Percentiles rank a stretch among this genome's conserved stretches.
These are phyloP conservation scores for Phyllopteryx taeniolatus DNA, from an alignment of 2,113 vertebrate species.

Conservation along the genomic window DNA sequence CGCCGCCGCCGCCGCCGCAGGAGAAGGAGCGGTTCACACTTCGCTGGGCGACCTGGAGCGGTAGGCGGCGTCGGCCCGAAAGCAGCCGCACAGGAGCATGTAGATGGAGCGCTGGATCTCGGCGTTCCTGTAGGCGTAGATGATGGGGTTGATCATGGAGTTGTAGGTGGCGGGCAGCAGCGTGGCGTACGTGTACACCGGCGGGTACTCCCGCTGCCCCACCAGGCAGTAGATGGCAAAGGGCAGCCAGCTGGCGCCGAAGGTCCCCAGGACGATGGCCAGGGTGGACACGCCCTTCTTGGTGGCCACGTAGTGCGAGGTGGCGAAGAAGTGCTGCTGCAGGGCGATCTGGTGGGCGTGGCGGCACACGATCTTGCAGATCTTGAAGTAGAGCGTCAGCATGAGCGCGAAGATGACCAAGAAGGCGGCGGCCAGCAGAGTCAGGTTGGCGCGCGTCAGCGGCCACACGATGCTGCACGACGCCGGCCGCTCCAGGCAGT, in stretches of 20 bases:
- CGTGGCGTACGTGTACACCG: slow-evolving; percentile 92
- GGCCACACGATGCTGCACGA: slow-evolving; percentile 91
- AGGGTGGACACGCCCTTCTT: slow-evolving; percentile 94
- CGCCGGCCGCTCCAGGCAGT: slow-evolving; percentile 82
- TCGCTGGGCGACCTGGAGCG: slow-evolving; percentile 94
- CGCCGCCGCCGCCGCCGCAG: no score
- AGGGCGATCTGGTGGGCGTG: slow-evolving; percentile 97
- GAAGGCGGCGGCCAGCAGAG: slow-evolving; percentile 85
- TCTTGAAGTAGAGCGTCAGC: slow-evolving; percentile 91
- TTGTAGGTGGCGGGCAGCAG: slow-evolving; percentile 95
- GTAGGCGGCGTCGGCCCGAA: slow-evolving; percentile 85
- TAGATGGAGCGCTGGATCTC: slow-evolving; percentile 94
- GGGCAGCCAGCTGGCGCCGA: slow-evolving; percentile 95
- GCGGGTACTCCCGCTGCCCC: slow-evolving; percentile 83
- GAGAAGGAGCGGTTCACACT: slow-evolving; percentile 60
- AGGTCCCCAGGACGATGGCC: slow-evolving; percentile 92
- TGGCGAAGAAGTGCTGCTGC: slow-evolving; percentile 95
- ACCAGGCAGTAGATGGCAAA: slow-evolving; percentile 96
- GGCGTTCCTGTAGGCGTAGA: slow-evolving; percentile 96
- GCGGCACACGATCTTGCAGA: slow-evolving; percentile 95
- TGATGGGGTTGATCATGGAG: slow-evolving; percentile 99
- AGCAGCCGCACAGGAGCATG: slow-evolving; percentile 91
- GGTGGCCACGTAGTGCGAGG: slow-evolving; percentile 89
- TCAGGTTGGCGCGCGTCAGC: slow-evolving; percentile 86
- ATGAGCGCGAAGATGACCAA: slow-evolving; percentile 89